Conservation (phyloP, 1,140 invertebrate species). For the Steinernema khuongi region DNA sequence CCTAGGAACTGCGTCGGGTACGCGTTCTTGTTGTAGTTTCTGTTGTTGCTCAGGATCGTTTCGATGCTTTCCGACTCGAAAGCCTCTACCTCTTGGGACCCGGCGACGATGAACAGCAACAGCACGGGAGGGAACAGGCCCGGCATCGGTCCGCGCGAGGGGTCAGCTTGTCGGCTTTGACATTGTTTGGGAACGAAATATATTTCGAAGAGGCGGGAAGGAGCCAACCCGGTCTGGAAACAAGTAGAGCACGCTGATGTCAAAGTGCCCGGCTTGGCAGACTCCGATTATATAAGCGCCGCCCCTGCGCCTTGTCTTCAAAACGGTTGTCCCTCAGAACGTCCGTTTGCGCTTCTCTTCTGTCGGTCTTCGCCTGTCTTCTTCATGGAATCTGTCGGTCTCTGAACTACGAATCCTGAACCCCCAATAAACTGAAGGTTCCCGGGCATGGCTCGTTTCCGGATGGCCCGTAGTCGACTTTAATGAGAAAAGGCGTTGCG, state of each 20-base stretch:
- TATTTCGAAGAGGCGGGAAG: background rate
- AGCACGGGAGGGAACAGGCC: background rate
- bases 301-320: background rate
- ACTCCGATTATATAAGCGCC: constrained; percentile 9
- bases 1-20: constrained; percentile 31
- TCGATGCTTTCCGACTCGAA: constrained; percentile 31
- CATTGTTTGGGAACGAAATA: background rate
- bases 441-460: too few relatives aligned
- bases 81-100: constrained; percentile 25
- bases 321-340: background rate
- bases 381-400: too few relatives aligned
- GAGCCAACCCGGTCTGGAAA: background rate
- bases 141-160: background rate
- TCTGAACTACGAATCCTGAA: too few relatives aligned
- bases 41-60: constrained; percentile 25
- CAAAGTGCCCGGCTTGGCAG: background rate
- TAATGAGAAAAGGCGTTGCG: background rate
- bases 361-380: too few relatives aligned
- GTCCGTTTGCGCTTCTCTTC: too few relatives aligned
- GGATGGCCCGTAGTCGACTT: background rate
- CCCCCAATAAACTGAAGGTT: too few relatives aligned
- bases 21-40: constrained; percentile 31
- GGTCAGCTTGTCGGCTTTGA: background rate
- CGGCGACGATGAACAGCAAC: background rate
- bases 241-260: constrained; percentile 11